Evolutionary conservation across 2,113 vertebrate genomes (phyloP).

Genomic region (Notothenia coriiceps): DNA sequence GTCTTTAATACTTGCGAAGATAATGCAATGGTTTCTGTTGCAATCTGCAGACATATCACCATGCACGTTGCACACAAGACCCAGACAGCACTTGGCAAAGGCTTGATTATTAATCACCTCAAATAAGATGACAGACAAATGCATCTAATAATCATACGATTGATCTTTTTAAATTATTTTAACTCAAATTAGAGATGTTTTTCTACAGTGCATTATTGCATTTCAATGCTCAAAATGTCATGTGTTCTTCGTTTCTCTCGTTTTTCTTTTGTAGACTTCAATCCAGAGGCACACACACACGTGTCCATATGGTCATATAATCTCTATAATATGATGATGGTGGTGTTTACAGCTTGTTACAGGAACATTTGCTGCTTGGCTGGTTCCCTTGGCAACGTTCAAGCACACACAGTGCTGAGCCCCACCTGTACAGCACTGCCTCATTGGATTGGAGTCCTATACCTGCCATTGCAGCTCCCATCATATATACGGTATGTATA

Average conservation of each 20-base stretch:
- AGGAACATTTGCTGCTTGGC: conserved; percentile 72
- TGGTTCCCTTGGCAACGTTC: conserved; percentile 83
- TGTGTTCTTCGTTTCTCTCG: neutral
- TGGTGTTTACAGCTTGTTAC: conserved; percentile 72
- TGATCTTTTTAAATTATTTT: neutral
- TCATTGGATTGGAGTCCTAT: conserved; percentile 53
- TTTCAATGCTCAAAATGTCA: neutral
- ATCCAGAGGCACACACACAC: neutral
- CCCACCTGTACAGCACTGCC: conserved; percentile 62
- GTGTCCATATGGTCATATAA: conserved; percentile 45
- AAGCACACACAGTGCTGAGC: conserved; percentile 59
- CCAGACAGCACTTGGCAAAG: neutral
- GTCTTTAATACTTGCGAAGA: neutral
- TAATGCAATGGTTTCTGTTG: neutral
- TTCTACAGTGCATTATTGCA: neutral
- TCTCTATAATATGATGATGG: conserved; percentile 55
- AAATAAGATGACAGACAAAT: conserved; percentile 31
- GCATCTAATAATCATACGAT: neutral
- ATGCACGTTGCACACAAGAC: neutral
- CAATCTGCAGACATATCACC: neutral
- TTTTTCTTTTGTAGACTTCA: neutral
- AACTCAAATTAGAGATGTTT: neutral
- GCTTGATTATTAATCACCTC: neutral
- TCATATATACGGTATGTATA: neutral
- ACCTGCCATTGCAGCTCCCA: conserved; percentile 50